Conservation (phyloP, 2,797 vertebrate species). For the Xenentodon cancila region DNA sequence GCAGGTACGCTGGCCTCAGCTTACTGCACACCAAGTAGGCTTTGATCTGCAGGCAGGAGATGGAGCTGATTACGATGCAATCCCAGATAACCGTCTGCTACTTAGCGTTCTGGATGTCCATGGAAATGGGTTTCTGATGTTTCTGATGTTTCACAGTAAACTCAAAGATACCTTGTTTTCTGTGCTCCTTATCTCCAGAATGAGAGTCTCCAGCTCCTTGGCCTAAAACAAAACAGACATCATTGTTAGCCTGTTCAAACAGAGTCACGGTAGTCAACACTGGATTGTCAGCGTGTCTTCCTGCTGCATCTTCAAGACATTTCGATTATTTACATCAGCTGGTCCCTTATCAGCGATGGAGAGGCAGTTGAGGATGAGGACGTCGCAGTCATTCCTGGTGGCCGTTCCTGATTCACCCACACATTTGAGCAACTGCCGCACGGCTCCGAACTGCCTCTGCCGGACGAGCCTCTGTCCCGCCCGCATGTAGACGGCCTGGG, state of each 20-base stretch:
- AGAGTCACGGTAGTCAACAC: too few species aligned
- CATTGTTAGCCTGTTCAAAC: neutral
- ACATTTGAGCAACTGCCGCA: slow-evolving; percentile 93
- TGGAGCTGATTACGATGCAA: too few species aligned
- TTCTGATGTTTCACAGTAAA: too few species aligned
- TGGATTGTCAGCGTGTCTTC: too few species aligned
- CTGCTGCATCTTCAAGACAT: too few species aligned
- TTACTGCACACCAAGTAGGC: slow-evolving; percentile 92
- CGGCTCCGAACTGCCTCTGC: slow-evolving; percentile 86
- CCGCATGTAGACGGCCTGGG: slow-evolving; percentile 87
- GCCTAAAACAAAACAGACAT: slow-evolving; percentile 60
- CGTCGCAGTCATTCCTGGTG: slow-evolving; percentile 90
- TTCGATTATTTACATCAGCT: slow-evolving; percentile 83
- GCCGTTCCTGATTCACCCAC: slow-evolving; percentile 93
- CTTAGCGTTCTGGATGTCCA: too few species aligned
- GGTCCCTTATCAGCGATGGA: slow-evolving; percentile 86
- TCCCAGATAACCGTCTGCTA: too few species aligned
- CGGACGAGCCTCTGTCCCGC: slow-evolving; percentile 89
- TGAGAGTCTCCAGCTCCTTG: slow-evolving; percentile 92
- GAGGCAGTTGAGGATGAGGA: slow-evolving; percentile 90
- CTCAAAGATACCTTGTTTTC: slow-evolving; percentile 96
- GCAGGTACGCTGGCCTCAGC: slow-evolving; percentile 92
- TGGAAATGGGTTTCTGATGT: neutral
- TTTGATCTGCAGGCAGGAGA: slow-evolving; percentile 83
- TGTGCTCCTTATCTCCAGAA: slow-evolving; percentile 90